Percentiles rank a stretch among this genome's conserved stretches.
These are phyloP conservation scores for Biston stratarius DNA, from an alignment of 2,888 invertebrate genomes.

Conservation along the genomic window DNA sequence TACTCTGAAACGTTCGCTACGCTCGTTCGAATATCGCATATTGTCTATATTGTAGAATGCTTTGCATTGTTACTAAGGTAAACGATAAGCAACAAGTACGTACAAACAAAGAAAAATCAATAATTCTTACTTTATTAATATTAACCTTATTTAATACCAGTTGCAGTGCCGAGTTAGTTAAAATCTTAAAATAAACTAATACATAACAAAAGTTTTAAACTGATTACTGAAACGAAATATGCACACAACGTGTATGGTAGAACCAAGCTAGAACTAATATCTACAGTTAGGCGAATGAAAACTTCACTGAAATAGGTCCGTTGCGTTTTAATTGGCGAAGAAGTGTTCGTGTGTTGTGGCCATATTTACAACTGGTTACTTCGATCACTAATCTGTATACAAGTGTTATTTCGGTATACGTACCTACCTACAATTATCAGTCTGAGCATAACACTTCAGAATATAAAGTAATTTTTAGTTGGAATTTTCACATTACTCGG, in stretches of 20 bases:
- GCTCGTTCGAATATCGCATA: too few relatives aligned
- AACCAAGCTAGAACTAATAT: constrained; percentile 7
- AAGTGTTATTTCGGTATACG: constrained; percentile 50
- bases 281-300: constrained; percentile 31
- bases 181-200: background rate
- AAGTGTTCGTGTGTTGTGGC: constrained; percentile 46
- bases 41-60: too few relatives aligned
- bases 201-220: background rate
- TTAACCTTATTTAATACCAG: too few relatives aligned
- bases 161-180: background rate
- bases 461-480: too few relatives aligned
- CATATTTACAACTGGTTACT: constrained; percentile 47
- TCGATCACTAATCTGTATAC: constrained; percentile 46
- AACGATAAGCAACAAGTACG: too few relatives aligned
- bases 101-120: too few relatives aligned
- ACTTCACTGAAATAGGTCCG: constrained; percentile 35
- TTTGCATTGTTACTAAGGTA: too few relatives aligned
- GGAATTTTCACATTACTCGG: too few relatives aligned
- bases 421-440: too few relatives aligned
- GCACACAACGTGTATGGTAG: background rate
- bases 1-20: too few relatives aligned
- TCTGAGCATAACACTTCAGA: too few relatives aligned
- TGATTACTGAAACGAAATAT: background rate
- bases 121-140: too few relatives aligned
- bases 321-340: constrained; percentile 38